Conservation (phyloP, 2,113 vertebrate genomes). For the Phasianus colchicus region DNA sequence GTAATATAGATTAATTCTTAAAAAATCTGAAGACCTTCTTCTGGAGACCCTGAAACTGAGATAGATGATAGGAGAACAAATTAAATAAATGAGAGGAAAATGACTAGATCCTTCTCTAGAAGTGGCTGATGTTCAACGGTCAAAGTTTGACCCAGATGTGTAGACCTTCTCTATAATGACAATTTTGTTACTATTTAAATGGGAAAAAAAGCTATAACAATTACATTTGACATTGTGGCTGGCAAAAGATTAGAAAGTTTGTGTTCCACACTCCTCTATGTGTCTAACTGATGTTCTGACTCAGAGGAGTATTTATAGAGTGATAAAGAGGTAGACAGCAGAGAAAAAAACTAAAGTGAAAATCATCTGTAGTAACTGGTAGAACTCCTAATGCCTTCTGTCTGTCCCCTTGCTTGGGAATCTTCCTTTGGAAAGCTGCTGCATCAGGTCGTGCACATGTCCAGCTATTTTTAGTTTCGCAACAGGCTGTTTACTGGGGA, state of each 20-base stretch:
- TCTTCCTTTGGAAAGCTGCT: slow-evolving; percentile 56
- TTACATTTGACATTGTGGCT: neutral
- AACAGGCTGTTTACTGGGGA: slow-evolving; percentile 68
- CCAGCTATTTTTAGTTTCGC: slow-evolving; percentile 67
- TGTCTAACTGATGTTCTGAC: neutral
- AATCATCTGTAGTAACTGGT: neutral
- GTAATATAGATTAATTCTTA: neutral
- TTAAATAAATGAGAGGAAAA: neutral
- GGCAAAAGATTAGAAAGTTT: neutral
- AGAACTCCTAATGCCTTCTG: neutral
- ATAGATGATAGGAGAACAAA: neutral
- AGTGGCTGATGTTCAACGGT: neutral
- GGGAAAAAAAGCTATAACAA: neutral
- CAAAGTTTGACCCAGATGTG: neutral
- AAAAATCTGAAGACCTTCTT: neutral
- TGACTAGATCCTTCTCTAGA: neutral
- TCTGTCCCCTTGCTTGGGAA: neutral
- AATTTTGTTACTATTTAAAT: neutral
- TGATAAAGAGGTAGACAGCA: neutral
- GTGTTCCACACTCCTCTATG: neutral
- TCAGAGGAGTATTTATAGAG: neutral
- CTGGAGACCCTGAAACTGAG: neutral
- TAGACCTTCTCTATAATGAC: neutral
- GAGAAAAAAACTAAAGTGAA: neutral
- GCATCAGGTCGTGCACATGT: slow-evolving; percentile 64